Conservation (phyloP, 2,888 invertebrate species). For the Abrostola triplasia region DNA sequence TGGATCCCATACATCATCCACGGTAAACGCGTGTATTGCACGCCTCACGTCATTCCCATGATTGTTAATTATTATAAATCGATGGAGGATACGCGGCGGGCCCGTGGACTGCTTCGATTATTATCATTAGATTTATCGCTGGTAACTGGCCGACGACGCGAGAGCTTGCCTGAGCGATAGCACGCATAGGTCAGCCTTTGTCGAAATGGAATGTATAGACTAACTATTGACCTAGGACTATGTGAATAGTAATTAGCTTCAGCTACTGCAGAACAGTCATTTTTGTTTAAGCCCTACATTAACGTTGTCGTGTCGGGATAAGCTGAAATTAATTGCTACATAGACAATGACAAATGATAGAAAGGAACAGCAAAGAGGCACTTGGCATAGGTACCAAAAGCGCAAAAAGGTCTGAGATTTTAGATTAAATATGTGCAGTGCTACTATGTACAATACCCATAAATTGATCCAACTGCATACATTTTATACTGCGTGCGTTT, state of each 20-base stretch:
- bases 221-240: not conserved
- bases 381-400: too few species aligned
- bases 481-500: not conserved
- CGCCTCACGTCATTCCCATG: slow-evolving; percentile 76
- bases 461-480: not conserved
- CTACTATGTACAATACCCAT: not conserved
- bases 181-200: slow-evolving; percentile 34
- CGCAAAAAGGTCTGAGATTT: too few species aligned
- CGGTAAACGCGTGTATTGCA: slow-evolving; percentile 70
- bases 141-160: slow-evolving; percentile 51
- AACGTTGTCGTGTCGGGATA: too few species aligned
- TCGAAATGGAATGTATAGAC: slow-evolving; percentile 19
- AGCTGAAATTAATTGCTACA: too few species aligned
- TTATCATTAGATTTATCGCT: slow-evolving; percentile 81
- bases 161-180: slow-evolving; percentile 37
- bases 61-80: slow-evolving; percentile 82
- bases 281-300: too few species aligned
- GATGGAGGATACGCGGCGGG: slow-evolving; percentile 63
- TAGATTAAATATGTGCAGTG: too few species aligned
- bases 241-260: too few species aligned
- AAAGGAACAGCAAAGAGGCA: too few species aligned
- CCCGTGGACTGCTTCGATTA: slow-evolving; percentile 74
- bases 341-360: too few species aligned
- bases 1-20: slow-evolving; percentile 54
- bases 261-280: too few species aligned